Percentiles rank a stretch among this genome's conserved stretches.
phyloP scores from a whole-genome alignment of 1,140 invertebrate genomes.

The Eueides isabella region DNA sequence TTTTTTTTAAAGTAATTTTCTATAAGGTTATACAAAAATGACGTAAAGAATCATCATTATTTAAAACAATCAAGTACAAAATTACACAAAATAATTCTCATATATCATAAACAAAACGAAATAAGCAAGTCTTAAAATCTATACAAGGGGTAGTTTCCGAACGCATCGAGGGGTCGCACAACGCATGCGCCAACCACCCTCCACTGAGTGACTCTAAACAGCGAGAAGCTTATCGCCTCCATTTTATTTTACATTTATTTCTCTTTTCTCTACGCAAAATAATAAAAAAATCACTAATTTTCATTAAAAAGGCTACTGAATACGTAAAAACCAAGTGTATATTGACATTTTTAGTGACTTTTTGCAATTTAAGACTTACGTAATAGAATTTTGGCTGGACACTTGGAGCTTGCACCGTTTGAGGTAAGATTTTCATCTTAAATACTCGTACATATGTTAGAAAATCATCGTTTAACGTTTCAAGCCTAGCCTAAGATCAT shows the following conservation, averaged over 20 bases:
- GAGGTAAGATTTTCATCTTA: conserved; percentile 44
- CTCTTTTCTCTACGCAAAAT: conserved; percentile 34
- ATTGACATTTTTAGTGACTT: background rate
- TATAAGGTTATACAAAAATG: too few relatives aligned
- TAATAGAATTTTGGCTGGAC: conserved; percentile 60
- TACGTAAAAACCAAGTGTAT: background rate
- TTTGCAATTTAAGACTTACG: conserved; percentile 51
- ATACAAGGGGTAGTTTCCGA: conserved; percentile 39
- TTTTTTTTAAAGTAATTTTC: too few relatives aligned
- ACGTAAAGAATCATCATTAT: too few relatives aligned
- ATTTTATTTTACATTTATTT: conserved; percentile 73
- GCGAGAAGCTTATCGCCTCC: conserved; percentile 52
- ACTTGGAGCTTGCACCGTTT: conserved; percentile 46
- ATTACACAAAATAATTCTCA: too few relatives aligned
- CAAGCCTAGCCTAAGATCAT: background rate
- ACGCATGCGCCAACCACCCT: conserved; percentile 55
- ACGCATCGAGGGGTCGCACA: conserved; percentile 26
- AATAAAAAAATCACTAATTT: background rate
- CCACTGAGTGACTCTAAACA: conserved; percentile 54
- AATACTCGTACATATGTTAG: background rate
- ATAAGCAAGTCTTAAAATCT: background rate
- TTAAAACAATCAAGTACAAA: too few relatives aligned
- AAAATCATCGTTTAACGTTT: background rate
- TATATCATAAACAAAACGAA: background rate
- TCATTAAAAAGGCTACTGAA: background rate